Evolutionary conservation across 2,113 vertebrate species (phyloP), one percentile per base, ranked within the genome.

Genomic region (Prochilodus magdalenae): DNA sequence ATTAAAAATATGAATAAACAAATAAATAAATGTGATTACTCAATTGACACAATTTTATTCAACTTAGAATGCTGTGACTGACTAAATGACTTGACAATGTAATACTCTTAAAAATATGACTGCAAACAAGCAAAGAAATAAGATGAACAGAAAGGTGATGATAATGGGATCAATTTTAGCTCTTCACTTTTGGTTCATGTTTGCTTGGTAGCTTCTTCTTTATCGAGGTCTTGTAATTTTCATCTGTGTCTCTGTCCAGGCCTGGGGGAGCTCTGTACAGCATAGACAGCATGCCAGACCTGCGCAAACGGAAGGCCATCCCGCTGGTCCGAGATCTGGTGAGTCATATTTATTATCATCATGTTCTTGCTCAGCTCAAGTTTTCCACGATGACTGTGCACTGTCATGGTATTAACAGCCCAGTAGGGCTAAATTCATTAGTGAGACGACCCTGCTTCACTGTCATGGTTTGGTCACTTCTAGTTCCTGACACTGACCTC

Each of bases 271-370:
- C 97, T 90, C 93, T 99, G 83, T 99, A 99, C 89, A 99, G 98
- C 92, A 99, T 99, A 79, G 98, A 99, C 95, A 99, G 98, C 90
- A 99, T 99, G 98, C 98, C 98, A 15, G 98, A 99, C 91, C 97
- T 99, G 83, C 96, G 98, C 85, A 99, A 98, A 91, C 95, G 97
- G 91, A 99, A 99, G 87, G 97, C 98, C 47, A 98, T 98, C 88
- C 98, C 98, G 59, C 91, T 99, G 77, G 98, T 99, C 91, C 96
- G 98, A 82, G 98, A 99, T 93, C 94, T 99, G 97, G 98, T 99
- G 92, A 96, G 98, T 87, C 86, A 83, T 51, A 65, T 72, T 72
- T 40, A 51, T 18, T 10, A 26, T 71, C 24, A 55, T 27, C 20
- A 26, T 24, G 3, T 27, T 29, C 69, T 27, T 49, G 15, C 71